Base-by-base conservation (phyloP, 2,888 invertebrate species). In the Shargacucullia verbasci region DNA sequence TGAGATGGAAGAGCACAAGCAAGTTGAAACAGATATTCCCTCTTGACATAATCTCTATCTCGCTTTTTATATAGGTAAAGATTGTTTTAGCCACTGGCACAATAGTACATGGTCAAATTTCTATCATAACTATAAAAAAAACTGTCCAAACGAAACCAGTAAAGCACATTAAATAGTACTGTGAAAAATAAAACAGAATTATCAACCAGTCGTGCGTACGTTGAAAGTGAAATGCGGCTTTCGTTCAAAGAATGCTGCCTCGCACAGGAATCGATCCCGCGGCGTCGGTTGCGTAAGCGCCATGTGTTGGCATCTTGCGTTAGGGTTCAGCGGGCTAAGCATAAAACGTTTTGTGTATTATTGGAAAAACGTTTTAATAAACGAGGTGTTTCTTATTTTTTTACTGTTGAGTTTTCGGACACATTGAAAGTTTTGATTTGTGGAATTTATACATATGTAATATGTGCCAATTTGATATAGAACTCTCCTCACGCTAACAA, bases 201-300 rank as follows among this genome's bases (percentile, higher is more conserved):
- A 47, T 34, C 56, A 65, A 65, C 64, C 85, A 81, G 76, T 85
- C 88, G 89, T 86, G 89, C 89, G 87, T 86, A 85, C 65, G 68
- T 66, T 49, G 86, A 89, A 88, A 91, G 90, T 85, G 87, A 85
- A 90, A 86, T 64, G 61, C 77, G 59, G 68, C 91, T 91, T 90
- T 90, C 90, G 74, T 86, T 71, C 70, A 63, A 84, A 84, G 89
- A 90, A 90, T 90, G 89, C 78, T 73, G 79, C 70, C 65, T 68
- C 34, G 62, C 50, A 57, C 84, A 81, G 90, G 91, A 89, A 80
- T 82, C 78, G 75, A 84, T 80, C 80, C 82, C 67, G 68, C 59
- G 61, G 67, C 60, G 63, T 20, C 35, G 1, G 4, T 78, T 71
- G 47, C 64, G 64, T 71, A 68, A 67, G 40, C 74, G 74, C 68